Base-by-base conservation (phyloP, 2,888 invertebrate species). In the Eupeodes luniger region DNA sequence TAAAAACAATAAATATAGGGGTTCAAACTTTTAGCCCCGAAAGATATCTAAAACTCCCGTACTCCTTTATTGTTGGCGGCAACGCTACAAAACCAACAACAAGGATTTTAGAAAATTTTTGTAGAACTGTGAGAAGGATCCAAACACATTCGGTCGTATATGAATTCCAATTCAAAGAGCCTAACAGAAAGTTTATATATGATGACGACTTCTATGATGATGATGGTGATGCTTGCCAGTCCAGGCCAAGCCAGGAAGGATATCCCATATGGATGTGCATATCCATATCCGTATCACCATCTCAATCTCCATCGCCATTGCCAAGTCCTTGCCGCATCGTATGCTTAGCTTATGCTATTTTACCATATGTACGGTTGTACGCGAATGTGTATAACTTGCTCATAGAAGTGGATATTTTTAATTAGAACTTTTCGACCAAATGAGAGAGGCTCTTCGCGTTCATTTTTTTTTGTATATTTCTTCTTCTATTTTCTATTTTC, bases 401-500 rank as follows among this genome's bases (percentile, higher is more conserved):
- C 85, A 85, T 49, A 78, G 72, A 66, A 88, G 85, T 88, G 88
- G 77, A 88, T 85, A 88, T 88, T 88, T 88, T 88, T 88, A 88
- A 88, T 88, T 88, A 88, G 88, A 88, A 85, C 85, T 85, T 88
- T 88, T 87, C 74, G 87, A 76, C 80, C 84, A 86, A 86, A 86
- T 81, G 78, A 81, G 81, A 75, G 53, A 61, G 64, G 69, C 67
- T 59, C 40, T 44, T 64, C 57, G 72, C 53, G 47, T 80, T 55
- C 19, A 64, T 74, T 61, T 74, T 61, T 61, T 64, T 44, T 55
- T 61, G 19, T 36, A n/a, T 51, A 34, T 34, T 16, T 2, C 51
- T 10, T 51, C 34, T 1, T 14, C n/a, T 6, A 44, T 70, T 16
- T 72, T 64, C 44, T 55, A 34, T 70, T 27, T 27, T 27, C 2